A percentile compares a stretch with the other conserved stretches of the same genome.
Evolutionary conservation across 2,888 invertebrate genomes (phyloP).

Genomic region (Sminthurides aquaticus): DNA sequence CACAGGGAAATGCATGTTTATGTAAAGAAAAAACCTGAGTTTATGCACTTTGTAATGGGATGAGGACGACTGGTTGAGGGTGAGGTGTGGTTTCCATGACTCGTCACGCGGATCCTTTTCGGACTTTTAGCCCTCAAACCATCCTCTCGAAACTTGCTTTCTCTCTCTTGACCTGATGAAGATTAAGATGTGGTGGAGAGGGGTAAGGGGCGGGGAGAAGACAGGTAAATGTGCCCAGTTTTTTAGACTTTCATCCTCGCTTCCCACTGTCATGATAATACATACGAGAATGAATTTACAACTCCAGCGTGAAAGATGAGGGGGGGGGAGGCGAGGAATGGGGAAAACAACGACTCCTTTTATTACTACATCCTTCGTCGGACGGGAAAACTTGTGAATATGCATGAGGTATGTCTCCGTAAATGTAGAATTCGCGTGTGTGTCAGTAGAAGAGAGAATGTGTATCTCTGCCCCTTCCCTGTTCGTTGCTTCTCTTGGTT

Average conservation of each 20-base stretch:
- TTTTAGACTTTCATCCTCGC: no score
- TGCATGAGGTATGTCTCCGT: not conserved
- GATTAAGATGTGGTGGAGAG: not conserved
- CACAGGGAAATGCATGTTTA: not conserved
- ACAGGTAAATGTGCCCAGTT: not conserved
- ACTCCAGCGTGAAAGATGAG: not conserved
- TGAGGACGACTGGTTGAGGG: no score
- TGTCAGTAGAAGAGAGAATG: no score
- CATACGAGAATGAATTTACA: not conserved
- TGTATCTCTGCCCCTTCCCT: no score
- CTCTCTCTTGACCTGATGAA: not conserved
- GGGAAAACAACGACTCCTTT: not conserved
- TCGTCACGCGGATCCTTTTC: no score
- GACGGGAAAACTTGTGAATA: not conserved
- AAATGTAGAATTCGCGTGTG: no score
- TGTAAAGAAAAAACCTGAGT: no score
- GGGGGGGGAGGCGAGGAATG: not conserved
- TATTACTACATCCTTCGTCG: not conserved
- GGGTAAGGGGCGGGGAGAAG: not conserved
- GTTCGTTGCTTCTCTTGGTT: no score
- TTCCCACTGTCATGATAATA: not conserved
- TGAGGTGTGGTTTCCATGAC: no score
- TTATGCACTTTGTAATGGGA: no score
- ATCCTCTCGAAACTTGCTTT: no score
- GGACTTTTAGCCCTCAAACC: no score